Conservation (phyloP, 2,113 vertebrate genomes). For the Dipodomys merriami region DNA sequence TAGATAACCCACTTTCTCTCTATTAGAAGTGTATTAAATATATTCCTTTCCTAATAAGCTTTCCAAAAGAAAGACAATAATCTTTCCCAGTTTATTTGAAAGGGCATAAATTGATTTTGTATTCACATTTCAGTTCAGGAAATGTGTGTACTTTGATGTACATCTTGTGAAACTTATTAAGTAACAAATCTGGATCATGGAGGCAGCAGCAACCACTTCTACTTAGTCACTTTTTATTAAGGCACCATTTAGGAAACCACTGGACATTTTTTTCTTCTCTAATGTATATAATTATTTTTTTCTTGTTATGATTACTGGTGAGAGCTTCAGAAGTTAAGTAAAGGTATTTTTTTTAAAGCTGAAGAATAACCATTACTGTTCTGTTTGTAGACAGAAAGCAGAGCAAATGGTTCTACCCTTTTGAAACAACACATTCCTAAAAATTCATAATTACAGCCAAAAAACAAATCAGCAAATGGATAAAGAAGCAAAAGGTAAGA, state of each 20-base stretch:
- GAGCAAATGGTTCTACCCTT: neutral
- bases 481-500: constrained; percentile 33
- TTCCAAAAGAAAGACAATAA: too few species aligned
- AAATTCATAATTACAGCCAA: constrained; percentile 8
- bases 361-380: neutral
- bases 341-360: neutral
- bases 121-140: constrained; percentile 29
- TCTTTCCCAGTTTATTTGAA: too few species aligned
- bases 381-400: constrained; percentile 27
- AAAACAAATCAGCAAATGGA: constrained; percentile 8
- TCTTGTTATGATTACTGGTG: neutral
- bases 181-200: neutral
- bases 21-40: too few species aligned
- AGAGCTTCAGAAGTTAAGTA: constrained; percentile 2
- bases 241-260: constrained; percentile 13
- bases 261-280: neutral
- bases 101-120: constrained; percentile 47
- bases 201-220: neutral
- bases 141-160: constrained; percentile 6
- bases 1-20: neutral
- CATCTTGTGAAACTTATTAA: constrained; percentile 42
- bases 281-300: constrained; percentile 4
- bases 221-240: constrained; percentile 22
- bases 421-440: constrained; percentile 6
- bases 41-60: too few species aligned